Percentiles rank a stretch among this genome's conserved stretches.
Evolutionary conservation across 2,113 vertebrate genomes (phyloP).

Genomic region (Telmatochromis sp.): DNA sequence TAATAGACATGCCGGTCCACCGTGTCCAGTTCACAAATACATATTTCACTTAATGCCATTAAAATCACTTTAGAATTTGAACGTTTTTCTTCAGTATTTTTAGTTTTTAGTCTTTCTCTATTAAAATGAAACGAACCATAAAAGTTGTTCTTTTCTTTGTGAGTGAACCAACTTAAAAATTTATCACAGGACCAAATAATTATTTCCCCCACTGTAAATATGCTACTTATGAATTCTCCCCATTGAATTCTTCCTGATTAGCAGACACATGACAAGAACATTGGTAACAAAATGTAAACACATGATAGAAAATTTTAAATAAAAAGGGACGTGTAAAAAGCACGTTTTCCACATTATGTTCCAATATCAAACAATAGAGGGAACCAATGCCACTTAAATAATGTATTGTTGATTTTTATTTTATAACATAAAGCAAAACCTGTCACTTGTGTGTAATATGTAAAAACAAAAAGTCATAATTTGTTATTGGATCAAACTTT

Average conservation of each 20-base stretch:
- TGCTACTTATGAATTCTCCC: not conserved
- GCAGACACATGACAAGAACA: not conserved
- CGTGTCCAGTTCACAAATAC: not conserved
- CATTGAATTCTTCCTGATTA: not conserved
- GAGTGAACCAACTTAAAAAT: not conserved
- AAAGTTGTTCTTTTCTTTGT: not conserved
- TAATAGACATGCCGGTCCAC: not conserved
- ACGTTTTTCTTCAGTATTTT: not conserved
- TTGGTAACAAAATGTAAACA: not conserved
- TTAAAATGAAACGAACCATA: not conserved
- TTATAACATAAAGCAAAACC: not conserved
- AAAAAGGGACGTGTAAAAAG: not conserved
- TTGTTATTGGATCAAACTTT: not conserved
- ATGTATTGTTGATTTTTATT: not conserved
- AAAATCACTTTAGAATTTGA: not conserved
- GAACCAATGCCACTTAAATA: not conserved
- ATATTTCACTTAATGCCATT: not conserved
- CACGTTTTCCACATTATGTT: not conserved
- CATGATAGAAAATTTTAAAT: not conserved
- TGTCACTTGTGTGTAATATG: no score
- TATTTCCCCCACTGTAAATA: not conserved
- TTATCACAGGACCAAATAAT: not conserved
- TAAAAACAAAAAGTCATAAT: not conserved
- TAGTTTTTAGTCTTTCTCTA: not conserved
- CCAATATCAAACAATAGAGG: not conserved